phyloP scores from a whole-genome alignment of 1,140 invertebrate genomes.

The Ceratosolen fusciceps region DNA sequence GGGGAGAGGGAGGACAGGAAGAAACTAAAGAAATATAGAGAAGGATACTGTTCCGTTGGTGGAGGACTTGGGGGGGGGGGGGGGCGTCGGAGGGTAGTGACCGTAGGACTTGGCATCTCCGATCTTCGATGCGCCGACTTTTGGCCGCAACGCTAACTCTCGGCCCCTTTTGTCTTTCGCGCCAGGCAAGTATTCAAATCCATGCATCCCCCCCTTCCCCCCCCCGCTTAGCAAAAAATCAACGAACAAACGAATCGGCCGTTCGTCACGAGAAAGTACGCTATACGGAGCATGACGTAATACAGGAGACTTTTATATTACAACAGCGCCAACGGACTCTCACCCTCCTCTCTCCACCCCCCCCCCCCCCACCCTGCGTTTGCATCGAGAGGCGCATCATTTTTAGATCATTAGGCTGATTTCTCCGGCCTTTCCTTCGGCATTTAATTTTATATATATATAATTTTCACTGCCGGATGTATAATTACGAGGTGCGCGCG shows the following conservation, averaged over 20 bases:
- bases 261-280: constrained; percentile 51
- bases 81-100: too few relatives aligned
- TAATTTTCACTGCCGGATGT: too few relatives aligned
- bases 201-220: too few relatives aligned
- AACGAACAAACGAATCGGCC: constrained; percentile 12
- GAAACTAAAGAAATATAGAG: constrained; percentile 14
- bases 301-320: too few relatives aligned
- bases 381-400: not conserved
- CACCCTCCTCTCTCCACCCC: not conserved
- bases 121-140: not conserved
- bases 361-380: not conserved
- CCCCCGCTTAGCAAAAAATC: too few relatives aligned
- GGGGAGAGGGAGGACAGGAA: not conserved
- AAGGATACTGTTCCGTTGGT: too few relatives aligned
- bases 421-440: not conserved
- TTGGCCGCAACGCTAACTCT: not conserved
- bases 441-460: not conserved
- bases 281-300: constrained; percentile 44
- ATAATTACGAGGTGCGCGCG: too few relatives aligned
- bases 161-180: not conserved
- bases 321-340: constrained; percentile 51
- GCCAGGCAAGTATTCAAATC: constrained; percentile 13
- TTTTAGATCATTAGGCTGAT: not conserved
- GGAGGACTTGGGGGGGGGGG: too few relatives aligned
- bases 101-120: too few relatives aligned